Base-by-base conservation (phyloP, 2,113 vertebrate species). In the Meleagris gallopavo region DNA sequence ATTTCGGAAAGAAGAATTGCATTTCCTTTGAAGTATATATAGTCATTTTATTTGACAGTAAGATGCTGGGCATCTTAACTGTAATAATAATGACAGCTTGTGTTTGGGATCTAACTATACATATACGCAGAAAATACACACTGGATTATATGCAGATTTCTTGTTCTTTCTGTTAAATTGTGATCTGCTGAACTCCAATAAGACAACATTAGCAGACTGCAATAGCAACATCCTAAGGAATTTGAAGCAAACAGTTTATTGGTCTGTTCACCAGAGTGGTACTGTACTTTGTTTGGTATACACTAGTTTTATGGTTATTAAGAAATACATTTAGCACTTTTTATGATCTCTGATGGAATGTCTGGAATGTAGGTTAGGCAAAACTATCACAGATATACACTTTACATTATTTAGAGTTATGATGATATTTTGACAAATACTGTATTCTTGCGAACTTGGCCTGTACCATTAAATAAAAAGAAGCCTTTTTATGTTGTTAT, bases 11-110 rank as follows among this genome's bases (percentile, higher is more conserved):
- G 78, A 97, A 92, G 9, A 61, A 82, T 70, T 70, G 62, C 61
- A 9, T 96, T 96, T 92, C 82, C 27, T 79, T 94, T 96, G 94
- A 50, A 55, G 75, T 87, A 64, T 58, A 64, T 58, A 62, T 2
- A 29, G 75, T 5, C 29, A 89, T 96, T 95, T 97, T n/a, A 71
- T 95, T 96, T 96, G 91, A 88, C 30, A 50, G 29, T 36, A 80
- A 57, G 58, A 82, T 71, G 22, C 32, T 74, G 29, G 52, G 4
- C 81, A 13, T 48, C 52, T 83, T 89, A 69, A 76, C 64, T n/a
- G 40, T 43, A 90, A 10, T 29, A 90, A 83, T 71, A 3, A 38
- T 91, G 36, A 61, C 40, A 58, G 20, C 73, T 85, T 94, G 43
- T 60, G 55, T n/a, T n/a, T 25, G 89, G 52, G 29, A 77, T 71